Base-by-base conservation (phyloP, 2,113 vertebrate species). In the Misgurnus anguillicaudatus region DNA sequence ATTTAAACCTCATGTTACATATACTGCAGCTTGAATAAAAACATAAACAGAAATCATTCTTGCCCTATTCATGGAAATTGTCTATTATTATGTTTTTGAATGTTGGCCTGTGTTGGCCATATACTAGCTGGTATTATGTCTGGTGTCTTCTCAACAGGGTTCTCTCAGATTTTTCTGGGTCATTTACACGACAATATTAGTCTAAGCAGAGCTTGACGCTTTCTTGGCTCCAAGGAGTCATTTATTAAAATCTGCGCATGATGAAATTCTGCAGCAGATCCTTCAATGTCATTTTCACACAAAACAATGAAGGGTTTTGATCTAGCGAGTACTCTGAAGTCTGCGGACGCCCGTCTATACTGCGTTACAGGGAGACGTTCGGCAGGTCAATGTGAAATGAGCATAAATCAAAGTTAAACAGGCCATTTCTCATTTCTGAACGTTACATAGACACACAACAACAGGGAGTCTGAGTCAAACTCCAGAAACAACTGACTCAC, bases 241-340 rank as follows among this genome's bases (percentile, higher is more conserved):
- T 83, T 77, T 65, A 82, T 83, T 79, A 72, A 66, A 47, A 58
- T 69, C 31, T 42, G 10, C 61, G 53, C 41, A 53, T 31, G 48
- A 45, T 14, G 41, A 72, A 65, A 83, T 83, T 48, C 76, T 61
- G 41, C 13, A 13, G 58, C 63, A 8, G 79, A 79, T 83, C 77
- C 70, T 79, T 85, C 79, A 82, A 58, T 81, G 80, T 84, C 75
- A 69, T 84, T 77, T 75, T 80, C 70, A 86, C 69, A 80, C 41
- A 81, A 75, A 82, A 78, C 72, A 64, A 75, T 31, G 16, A 55
- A 61, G 2, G 68, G 64, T 41, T 72, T 62, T 36, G 64, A 66
- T 36, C 55, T 31, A n/a, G 7, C 41, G 51, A 81, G 80, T 66
- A 66, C 47, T 73, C 57, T 19, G 7, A 75, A 62, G 45, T 77